Conservation (phyloP, 1,140 invertebrate genomes). For the Chlorops oryzae region DNA sequence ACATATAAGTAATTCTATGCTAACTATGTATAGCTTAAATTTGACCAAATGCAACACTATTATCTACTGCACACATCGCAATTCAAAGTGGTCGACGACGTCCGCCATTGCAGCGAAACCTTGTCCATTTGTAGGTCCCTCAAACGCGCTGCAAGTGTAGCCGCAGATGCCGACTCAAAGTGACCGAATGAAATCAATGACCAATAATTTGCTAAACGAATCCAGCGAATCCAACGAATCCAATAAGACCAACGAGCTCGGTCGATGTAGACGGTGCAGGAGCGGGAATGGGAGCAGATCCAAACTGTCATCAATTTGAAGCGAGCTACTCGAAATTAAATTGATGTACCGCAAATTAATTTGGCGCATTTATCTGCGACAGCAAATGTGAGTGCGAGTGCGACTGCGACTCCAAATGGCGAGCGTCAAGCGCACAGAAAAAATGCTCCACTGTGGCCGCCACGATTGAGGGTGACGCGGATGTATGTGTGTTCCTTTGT, state of each 20-base stretch:
- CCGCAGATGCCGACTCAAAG: not conserved
- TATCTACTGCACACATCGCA: not conserved
- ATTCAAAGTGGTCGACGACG: not conserved
- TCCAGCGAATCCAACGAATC: constrained; percentile 18
- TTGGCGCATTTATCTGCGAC: too few species aligned
- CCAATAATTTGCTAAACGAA: constrained; percentile 42
- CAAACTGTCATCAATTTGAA: too few species aligned
- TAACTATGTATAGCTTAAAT: too few species aligned
- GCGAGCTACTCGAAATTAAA: constrained; percentile 40
- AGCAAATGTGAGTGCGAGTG: too few species aligned
- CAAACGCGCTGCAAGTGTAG: not conserved
- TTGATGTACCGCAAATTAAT: constrained; percentile 48
- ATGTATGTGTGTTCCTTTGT: constrained; percentile 6
- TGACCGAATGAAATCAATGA: constrained; percentile 46
- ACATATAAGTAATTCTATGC: too few species aligned
- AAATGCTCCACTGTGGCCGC: constrained; percentile 16
- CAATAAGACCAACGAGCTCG: constrained; percentile 12
- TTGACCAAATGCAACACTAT: too few species aligned
- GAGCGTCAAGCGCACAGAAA: not conserved
- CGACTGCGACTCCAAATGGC: constrained; percentile 32
- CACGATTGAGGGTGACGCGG: constrained; percentile 6
- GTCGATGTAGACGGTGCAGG: constrained; percentile 3
- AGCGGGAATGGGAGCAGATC: too few species aligned
- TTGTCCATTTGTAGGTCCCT: not conserved
- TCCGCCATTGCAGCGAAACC: not conserved